Base-by-base conservation (phyloP, 2,888 invertebrate genomes). In the Saturnia japonica region DNA sequence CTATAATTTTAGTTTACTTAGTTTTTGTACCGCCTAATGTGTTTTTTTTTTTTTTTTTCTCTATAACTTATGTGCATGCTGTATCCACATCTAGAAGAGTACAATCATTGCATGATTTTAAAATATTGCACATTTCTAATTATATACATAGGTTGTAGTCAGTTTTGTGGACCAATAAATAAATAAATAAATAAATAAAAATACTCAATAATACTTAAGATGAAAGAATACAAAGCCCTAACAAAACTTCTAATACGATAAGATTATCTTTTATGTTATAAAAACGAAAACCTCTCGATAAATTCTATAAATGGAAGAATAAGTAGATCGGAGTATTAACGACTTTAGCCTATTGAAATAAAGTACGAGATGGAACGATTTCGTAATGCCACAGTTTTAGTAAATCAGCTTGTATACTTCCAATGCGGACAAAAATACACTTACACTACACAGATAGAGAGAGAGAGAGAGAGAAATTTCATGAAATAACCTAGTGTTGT, bases 201-300 rank as follows among this genome's bases (percentile, higher is more conserved):
- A 64, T 64, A 64, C n/a, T 2, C n/a, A 34, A 64, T 40, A 64
- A 64, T 64, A 64, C 64, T 40, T n/a, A 40, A 64, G 40, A 40
- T n/a, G 40, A 40, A 40, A 64, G 62, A 16, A 62, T 11, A 62
- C 12, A 64, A 64, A n/a, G 64, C 34, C 3, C 25, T 60, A 40
- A 64, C 64, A 64, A 64, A 57, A 57, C 62, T 60, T 28, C 25
- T 74, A 72, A 74, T 72, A 70, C 74, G 70, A 74, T 74, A 70
- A 72, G 57, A 22, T 72, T 72, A 72, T 74, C 72, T 57, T 28
- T 57, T 51, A 34, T 43, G 71, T 71, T 68, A 70, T 64, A 68
- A 60, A 66, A 67, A 64, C 19, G 64, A 40, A 40, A 64, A 40
- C 19, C 34, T 64, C 40, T 19, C n/a, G 19, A 40, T 40, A 40